These are phyloP conservation scores for Mellivora capensis DNA, from an alignment of 2,113 vertebrate species.

Conservation along the genomic window DNA sequence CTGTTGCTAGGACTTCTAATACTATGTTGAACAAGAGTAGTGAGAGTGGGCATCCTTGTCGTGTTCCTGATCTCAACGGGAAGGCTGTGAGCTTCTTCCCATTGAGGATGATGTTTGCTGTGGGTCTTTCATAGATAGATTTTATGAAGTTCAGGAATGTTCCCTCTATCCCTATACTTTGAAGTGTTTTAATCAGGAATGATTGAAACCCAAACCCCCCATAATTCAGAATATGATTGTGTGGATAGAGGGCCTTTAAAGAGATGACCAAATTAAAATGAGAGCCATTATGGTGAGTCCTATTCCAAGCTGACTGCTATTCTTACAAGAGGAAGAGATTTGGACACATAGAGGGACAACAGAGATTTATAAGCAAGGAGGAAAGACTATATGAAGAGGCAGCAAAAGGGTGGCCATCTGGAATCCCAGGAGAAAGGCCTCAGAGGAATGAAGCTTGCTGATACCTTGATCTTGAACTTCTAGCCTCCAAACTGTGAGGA, in stretches of 20 bases:
- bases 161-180: too few species aligned
- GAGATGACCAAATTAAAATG: not conserved
- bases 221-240: not conserved
- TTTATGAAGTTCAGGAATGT: too few species aligned
- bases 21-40: too few species aligned
- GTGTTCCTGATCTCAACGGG: too few species aligned
- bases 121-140: too few species aligned
- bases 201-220: not conserved
- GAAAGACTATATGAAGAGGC: not conserved
- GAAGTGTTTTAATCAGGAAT: too few species aligned
- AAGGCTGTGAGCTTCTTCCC: too few species aligned
- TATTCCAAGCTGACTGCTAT: not conserved
- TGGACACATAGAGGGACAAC: not conserved
- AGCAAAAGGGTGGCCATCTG: not conserved
- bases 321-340: not conserved
- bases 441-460: not conserved
- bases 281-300: not conserved
- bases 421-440: not conserved
- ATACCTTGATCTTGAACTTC: not conserved
- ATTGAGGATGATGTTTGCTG: too few species aligned
- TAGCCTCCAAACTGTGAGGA: not conserved
- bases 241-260: not conserved
- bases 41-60: too few species aligned
- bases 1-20: too few species aligned
- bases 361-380: fast-evolving